phyloP scores from a whole-genome alignment of 2,797 vertebrate genomes.

The Pipistrellus pipistrellus region DNA sequence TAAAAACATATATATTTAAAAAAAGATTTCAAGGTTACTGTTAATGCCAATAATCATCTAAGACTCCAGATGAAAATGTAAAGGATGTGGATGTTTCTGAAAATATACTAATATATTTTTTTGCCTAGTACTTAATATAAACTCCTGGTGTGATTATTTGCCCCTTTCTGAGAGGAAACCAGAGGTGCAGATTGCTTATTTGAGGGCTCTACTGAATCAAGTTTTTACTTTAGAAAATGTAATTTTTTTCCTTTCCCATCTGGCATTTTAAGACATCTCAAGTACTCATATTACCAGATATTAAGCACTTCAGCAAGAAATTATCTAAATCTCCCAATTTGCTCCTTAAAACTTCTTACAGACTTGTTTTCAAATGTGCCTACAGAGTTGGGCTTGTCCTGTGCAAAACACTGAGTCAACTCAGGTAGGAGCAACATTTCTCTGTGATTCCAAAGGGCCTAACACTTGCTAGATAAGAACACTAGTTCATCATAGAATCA shows the following conservation, averaged over 20 bases:
- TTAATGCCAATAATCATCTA: slow-evolving; percentile 40
- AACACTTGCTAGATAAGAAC: neutral
- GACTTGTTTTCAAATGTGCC: slow-evolving; percentile 63
- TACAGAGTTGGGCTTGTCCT: slow-evolving; percentile 39
- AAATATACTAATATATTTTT: neutral
- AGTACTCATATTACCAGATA: slow-evolving; percentile 75
- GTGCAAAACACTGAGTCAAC: neutral
- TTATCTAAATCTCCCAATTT: slow-evolving; percentile 83
- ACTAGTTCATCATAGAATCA: neutral
- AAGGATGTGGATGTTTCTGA: slow-evolving; percentile 8
- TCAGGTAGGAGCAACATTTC: slow-evolving; percentile 47
- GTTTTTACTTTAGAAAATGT: slow-evolving; percentile 66
- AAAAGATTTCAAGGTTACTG: slow-evolving; percentile 7
- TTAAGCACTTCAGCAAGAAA: slow-evolving; percentile 81
- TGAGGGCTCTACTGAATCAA: slow-evolving; percentile 58
- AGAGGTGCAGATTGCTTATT: slow-evolving; percentile 31
- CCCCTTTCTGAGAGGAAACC: slow-evolving; percentile 31
- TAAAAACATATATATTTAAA: too few species aligned
- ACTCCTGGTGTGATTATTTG: slow-evolving; percentile 34
- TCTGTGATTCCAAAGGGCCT: neutral
- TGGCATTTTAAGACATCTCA: slow-evolving; percentile 79
- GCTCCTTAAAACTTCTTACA: slow-evolving; percentile 76
- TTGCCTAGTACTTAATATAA: slow-evolving; percentile 53
- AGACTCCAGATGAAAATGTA: slow-evolving; percentile 8
- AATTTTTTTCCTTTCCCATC: slow-evolving; percentile 70